Evolutionary conservation across 2,888 invertebrate genomes (phyloP).

Genomic region (Tinea semifulvella): DNA sequence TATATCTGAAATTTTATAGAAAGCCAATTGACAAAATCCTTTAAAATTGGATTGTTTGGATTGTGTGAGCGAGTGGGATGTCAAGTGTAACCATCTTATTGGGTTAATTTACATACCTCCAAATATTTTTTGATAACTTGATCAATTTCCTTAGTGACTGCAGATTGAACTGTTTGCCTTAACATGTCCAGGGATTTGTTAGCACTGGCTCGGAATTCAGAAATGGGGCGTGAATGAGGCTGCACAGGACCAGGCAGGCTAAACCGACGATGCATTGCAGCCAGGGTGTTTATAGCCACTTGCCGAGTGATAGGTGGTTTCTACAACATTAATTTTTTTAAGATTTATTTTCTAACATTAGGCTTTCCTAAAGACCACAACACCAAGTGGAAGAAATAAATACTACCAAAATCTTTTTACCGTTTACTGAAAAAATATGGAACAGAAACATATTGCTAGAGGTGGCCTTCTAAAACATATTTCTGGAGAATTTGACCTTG

Average conservation of each 20-base stretch:
- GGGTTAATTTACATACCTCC: constrained; percentile 64
- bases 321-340: too few species aligned
- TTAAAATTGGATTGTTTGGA: too few species aligned
- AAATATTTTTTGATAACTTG: constrained; percentile 80
- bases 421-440: too few species aligned
- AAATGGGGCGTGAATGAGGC: constrained; percentile 57
- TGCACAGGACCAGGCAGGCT: constrained; percentile 65
- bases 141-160: constrained; percentile 81
- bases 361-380: too few species aligned
- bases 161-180: constrained; percentile 78
- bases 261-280: constrained; percentile 66
- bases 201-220: constrained; percentile 69
- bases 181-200: constrained; percentile 79
- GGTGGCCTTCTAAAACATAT: too few species aligned
- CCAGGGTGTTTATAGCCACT: constrained; percentile 75
- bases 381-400: neutral
- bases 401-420: neutral
- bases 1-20: neutral
- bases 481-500: too few species aligned
- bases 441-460: neutral
- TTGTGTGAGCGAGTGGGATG: too few species aligned
- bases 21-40: neutral
- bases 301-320: constrained; percentile 66
- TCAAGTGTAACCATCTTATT: too few species aligned
- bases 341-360: too few species aligned